Evolutionary conservation across 2,888 invertebrate species (phyloP).

Genomic region (Formica aserva): DNA sequence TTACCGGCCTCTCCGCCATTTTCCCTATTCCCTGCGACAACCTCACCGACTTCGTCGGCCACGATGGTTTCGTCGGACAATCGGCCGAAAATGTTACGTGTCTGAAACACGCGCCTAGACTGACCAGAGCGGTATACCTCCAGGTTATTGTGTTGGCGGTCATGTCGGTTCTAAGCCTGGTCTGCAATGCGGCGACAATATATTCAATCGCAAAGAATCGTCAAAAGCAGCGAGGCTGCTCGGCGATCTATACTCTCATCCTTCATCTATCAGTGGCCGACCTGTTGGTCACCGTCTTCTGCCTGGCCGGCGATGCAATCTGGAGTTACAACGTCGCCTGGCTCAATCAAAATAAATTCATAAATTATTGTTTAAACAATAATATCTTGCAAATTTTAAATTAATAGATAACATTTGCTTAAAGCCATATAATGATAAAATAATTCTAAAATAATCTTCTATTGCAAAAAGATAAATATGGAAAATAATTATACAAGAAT

Average conservation of each 20-base stretch:
- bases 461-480: neutral
- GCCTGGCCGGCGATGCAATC: no score
- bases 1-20: neutral
- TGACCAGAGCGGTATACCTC: constrained; percentile 89
- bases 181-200: constrained; percentile 92
- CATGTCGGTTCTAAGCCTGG: constrained; percentile 91
- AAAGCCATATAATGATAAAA: neutral
- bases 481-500: neutral
- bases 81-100: constrained; percentile 80
- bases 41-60: constrained; percentile 57
- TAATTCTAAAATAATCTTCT: neutral
- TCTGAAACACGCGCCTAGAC: constrained; percentile 90
- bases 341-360: constrained; percentile 83
- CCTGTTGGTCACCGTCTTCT: constrained; percentile 92
- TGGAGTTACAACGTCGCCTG: constrained; percentile 94
- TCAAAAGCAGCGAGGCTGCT: constrained; percentile 89
- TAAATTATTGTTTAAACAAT: constrained; percentile 5
- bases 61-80: constrained; percentile 17
- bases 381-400: neutral
- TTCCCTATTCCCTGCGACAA: constrained; percentile 66
- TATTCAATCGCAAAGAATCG: constrained; percentile 91
- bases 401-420: neutral
- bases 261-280: constrained; percentile 94
- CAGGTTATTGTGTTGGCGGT: constrained; percentile 90
- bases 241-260: constrained; percentile 92